phyloP scores from a whole-genome alignment of 2,797 vertebrate species.

The Taenioides sp. region DNA sequence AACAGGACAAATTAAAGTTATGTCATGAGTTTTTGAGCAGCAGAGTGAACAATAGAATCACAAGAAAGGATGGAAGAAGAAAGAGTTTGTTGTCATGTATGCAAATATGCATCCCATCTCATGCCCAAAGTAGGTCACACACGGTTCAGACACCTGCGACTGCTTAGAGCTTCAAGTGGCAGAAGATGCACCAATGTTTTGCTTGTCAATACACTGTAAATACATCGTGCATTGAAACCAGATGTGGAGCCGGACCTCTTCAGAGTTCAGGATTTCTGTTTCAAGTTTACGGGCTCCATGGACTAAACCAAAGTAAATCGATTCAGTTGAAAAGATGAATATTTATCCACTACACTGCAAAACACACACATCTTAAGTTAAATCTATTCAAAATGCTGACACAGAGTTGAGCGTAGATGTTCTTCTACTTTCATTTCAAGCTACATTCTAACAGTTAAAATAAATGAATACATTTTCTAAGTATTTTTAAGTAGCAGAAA shows the following conservation, averaged over 20 bases:
- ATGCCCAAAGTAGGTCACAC: background rate
- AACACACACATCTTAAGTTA: background rate
- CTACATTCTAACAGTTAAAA: too few relatives aligned
- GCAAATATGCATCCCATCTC: too few relatives aligned
- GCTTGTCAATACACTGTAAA: background rate
- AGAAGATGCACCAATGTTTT: background rate
- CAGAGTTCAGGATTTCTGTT: background rate
- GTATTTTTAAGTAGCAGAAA: too few relatives aligned
- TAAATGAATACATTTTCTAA: too few relatives aligned
- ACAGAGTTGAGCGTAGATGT: too few relatives aligned
- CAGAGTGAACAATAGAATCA: background rate
- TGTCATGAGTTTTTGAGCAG: background rate
- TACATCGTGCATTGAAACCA: background rate
- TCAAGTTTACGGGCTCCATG: background rate
- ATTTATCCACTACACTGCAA: background rate
- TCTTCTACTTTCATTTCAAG: too few relatives aligned
- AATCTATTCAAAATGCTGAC: too few relatives aligned
- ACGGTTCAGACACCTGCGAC: background rate
- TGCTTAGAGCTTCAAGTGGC: background rate
- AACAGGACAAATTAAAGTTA: background rate
- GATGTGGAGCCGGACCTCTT: background rate
- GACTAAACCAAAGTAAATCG: slow-evolving; percentile 6
- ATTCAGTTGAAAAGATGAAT: slow-evolving; percentile 2
- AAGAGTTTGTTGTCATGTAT: background rate
- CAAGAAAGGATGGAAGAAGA: background rate